Base-by-base conservation (phyloP, 2,113 vertebrate genomes). In the Pelmatolapia mariae region DNA sequence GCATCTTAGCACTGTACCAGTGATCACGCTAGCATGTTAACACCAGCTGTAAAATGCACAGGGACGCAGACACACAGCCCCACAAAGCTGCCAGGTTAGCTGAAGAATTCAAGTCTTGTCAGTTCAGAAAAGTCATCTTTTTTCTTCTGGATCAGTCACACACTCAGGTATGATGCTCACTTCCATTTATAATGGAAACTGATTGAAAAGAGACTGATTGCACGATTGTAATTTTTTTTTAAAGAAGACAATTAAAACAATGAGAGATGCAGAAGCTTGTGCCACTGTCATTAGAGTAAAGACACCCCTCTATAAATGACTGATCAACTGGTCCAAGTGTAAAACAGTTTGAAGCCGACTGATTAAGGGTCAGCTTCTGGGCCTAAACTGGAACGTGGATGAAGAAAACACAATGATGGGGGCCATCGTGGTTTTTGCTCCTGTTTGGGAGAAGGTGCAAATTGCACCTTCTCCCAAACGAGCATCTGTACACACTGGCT, bases 121-220 rank as follows among this genome's bases (percentile, higher is more conserved):
- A 66, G 6, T 31, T 63, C 16, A 63, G 19, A 33, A 63, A 19
- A 1, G 16, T 63, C 2, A 5, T 33, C 19, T 16, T 56, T 43
- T 43, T 56, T 24, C 24, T 19, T 13, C 33, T 22, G 5, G 31
- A 29, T 66, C 61, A 52, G 50, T n/a, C 50, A 24, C 8, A 7
- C 15, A 19, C 7, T 18, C 5, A 19, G 53, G 16, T 56, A 73
- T 57, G 59, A 79, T 36, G 18, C 13, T 40, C 4, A 36, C 24
- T 80, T 84, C 68, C 7, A 71, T 66, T 63, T 24, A 47, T 84
- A 89, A 91, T 82, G 81, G 47, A 16, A 24, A 7, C 31, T 92
- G 90, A 94, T 91, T 94, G 71, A 92, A 90, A 87, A 76, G 86
- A 84, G 19, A 29, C 79, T 91, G 87, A 93, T 91, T 93, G 91